Percentiles rank a stretch among this genome's conserved stretches.
phyloP scores from a whole-genome alignment of 1,140 invertebrate species.

The Solenopsis invicta region DNA sequence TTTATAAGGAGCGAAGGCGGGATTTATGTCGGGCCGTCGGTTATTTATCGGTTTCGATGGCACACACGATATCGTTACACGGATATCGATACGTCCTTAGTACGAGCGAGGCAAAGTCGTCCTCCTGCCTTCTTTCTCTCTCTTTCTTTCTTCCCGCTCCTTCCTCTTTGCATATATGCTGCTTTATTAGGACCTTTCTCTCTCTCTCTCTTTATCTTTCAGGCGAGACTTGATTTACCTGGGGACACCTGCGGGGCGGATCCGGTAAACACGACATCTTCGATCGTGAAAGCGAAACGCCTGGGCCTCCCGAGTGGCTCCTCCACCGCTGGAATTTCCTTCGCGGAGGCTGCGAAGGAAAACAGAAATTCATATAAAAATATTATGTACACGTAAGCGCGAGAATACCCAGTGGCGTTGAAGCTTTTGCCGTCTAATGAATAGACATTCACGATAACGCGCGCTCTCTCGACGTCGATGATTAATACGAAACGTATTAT shows the following conservation, averaged over 20 bases:
- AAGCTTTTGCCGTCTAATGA: constrained; percentile 5
- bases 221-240: constrained; percentile 62
- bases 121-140: neutral
- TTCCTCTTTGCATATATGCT: constrained; percentile 11
- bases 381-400: neutral
- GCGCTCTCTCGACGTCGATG: constrained; percentile 34
- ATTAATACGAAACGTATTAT: constrained; percentile 56
- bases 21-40: constrained; percentile 84
- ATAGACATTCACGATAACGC: constrained; percentile 4
- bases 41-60: constrained; percentile 87
- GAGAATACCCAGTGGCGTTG: neutral
- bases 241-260: constrained; percentile 57
- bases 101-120: constrained; percentile 43
- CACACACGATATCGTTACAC: constrained; percentile 85
- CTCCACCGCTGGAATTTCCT: constrained; percentile 43
- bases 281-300: constrained; percentile 57
- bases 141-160: constrained; percentile 56
- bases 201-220: constrained; percentile 24
- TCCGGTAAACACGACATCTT: constrained; percentile 58
- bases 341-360: constrained; percentile 12
- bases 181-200: constrained; percentile 7
- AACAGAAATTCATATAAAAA: constrained; percentile 13
- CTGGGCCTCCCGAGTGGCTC: constrained; percentile 20
- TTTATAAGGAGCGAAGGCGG: constrained; percentile 86
- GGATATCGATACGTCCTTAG: constrained; percentile 85